A percentile compares a stretch with the other conserved stretches of the same genome.
These are phyloP conservation scores for Dicyrtomina minuta DNA, from an alignment of 2,888 invertebrate genomes.

Conservation along the genomic window DNA sequence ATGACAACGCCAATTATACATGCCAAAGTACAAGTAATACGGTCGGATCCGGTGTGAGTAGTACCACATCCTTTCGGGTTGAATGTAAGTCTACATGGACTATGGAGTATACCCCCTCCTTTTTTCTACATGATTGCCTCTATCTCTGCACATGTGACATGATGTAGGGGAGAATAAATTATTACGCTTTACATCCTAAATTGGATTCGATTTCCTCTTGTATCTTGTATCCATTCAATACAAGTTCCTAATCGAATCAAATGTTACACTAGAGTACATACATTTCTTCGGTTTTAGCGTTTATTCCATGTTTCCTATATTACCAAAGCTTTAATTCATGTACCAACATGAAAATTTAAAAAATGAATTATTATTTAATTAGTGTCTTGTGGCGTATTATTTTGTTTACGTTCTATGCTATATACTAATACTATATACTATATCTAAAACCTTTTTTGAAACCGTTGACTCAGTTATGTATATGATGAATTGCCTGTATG, in stretches of 20 bases:
- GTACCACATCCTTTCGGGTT: conserved; percentile 80
- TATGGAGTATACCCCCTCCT: not conserved
- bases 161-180: conserved; percentile 8
- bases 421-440: too few species aligned
- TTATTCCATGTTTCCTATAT: too few species aligned
- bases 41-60: conserved; percentile 77
- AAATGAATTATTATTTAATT: too few species aligned
- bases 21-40: conserved; percentile 76
- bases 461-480: too few species aligned
- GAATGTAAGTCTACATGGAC: conserved; percentile 77
- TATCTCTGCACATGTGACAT: not conserved
- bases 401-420: too few species aligned
- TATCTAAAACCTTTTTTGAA: too few species aligned
- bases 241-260: not conserved
- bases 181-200: conserved; percentile 10
- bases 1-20: conserved; percentile 79
- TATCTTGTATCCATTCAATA: not conserved
- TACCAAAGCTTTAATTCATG: too few species aligned
- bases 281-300: too few species aligned
- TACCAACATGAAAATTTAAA: too few species aligned
- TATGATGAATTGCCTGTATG: too few species aligned
- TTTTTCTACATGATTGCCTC: not conserved
- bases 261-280: too few species aligned
- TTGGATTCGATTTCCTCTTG: not conserved
- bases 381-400: too few species aligned